A percentile compares a stretch with the other conserved stretches of the same genome.
phyloP scores from a whole-genome alignment of 2,888 invertebrate genomes.

The Torymus tubicola region DNA sequence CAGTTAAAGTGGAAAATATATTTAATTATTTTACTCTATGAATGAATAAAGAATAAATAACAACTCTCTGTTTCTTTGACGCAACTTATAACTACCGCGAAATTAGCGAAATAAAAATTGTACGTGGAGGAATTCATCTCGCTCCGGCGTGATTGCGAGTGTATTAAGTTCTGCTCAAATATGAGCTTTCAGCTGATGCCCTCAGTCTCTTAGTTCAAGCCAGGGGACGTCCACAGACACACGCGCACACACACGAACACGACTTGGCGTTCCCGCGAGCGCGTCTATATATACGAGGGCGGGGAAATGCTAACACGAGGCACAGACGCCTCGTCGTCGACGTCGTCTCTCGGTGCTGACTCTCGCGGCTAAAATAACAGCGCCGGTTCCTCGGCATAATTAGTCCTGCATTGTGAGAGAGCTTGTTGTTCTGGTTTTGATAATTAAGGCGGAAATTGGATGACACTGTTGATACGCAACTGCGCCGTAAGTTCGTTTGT shows the following conservation, averaged over 20 bases:
- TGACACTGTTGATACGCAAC: conserved; percentile 10
- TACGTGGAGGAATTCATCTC: no score
- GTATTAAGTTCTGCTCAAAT: conserved; percentile 6
- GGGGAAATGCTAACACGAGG: neutral
- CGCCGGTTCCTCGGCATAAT: conserved; percentile 48
- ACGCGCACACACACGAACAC: neutral
- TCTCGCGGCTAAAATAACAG: conserved; percentile 37
- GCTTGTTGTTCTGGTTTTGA: conserved; percentile 36
- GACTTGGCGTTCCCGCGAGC: neutral
- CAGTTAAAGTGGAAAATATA: no score
- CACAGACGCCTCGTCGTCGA: no score
- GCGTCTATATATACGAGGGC: neutral
- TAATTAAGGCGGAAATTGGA: conserved; percentile 44
- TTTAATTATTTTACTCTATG: no score
- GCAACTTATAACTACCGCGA: no score
- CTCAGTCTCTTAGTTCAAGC: conserved; percentile 20
- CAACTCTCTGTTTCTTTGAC: no score
- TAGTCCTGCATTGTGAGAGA: conserved; percentile 34
- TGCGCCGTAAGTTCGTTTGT: no score
- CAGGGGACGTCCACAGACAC: conserved; percentile 4
- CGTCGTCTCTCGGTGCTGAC: neutral
- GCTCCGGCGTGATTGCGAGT: conserved; percentile 3
- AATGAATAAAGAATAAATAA: no score
- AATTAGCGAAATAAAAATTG: no score
- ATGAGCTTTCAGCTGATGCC: conserved; percentile 3